Base-by-base conservation (phyloP, 2,888 invertebrate species). In the Drosophila borborema region DNA sequence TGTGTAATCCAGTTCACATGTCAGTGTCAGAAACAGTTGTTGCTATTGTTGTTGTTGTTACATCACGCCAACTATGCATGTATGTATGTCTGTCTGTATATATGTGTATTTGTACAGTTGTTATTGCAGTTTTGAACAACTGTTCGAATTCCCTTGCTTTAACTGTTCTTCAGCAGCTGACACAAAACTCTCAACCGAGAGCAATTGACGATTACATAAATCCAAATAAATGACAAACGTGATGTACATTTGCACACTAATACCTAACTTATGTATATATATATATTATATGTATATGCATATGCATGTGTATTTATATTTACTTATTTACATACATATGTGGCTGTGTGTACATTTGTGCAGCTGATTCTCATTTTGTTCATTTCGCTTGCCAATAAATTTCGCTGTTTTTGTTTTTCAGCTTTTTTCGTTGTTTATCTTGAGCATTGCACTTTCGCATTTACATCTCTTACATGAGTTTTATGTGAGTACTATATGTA, bases 1-100 rank as follows among this genome's bases (percentile, higher is more conserved):
- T 54, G 38, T 46, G 46, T 73, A 76, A 82, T 69, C 62, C 68
- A 80, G 66, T 77, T 82, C 77, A 66, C 72, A 82, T 79, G 81
- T 62, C 66, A 61, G 64, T 72, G 65, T 49, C 53, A 62, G 43
- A 68, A 72, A 69, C 46, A 16, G 48, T 64, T 62, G 18, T 53
- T 66, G 38, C 67, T 65, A 7, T 40, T 70, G 45, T 63, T 72
- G 61, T 73, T 64, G 45, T 74, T 64, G 59, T 74, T 67, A 67
- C 74, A 72, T 67, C 62, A 73, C 62, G 49, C 20, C 40, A 8
- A 14, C n/a, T 16, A 36, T 36, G 14, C 18, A 54, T 14, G 36
- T 36, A 18, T 12, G 4, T 40, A 43, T 8, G 2, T 51, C 6
- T 10, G 8, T 51, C 12, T 10, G 8, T 49, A 10, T n/a, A n/a